These are phyloP conservation scores for Norana najaformis DNA, from an alignment of 2,888 invertebrate genomes.

Conservation along the genomic window DNA sequence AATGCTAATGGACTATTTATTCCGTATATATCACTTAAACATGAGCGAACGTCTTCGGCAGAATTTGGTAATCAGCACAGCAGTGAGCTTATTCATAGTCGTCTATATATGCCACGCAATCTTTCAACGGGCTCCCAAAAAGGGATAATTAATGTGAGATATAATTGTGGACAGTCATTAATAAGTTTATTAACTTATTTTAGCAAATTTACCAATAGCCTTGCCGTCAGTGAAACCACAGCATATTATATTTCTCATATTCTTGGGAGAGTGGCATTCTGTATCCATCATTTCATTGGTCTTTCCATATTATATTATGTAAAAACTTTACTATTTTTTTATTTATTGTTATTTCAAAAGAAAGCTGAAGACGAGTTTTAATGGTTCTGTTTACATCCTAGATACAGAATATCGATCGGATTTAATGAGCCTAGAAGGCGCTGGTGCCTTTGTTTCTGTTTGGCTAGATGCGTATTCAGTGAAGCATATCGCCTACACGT, in stretches of 20 bases:
- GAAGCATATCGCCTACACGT: constrained; percentile 59
- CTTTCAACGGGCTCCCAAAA: too few relatives aligned
- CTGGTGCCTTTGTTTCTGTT: background rate
- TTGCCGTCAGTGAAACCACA: background rate
- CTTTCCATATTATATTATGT: background rate
- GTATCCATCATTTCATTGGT: background rate
- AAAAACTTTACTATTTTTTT: background rate
- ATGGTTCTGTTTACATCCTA: background rate
- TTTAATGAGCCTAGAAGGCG: background rate
- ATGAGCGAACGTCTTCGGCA: background rate
- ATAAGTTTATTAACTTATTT: background rate
- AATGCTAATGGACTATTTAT: too few relatives aligned
- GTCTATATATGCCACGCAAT: too few relatives aligned
- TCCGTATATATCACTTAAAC: too few relatives aligned
- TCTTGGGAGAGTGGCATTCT: background rate
- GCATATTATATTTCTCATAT: background rate
- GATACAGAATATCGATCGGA: background rate
- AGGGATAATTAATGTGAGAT: too few relatives aligned
- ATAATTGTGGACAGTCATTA: background rate
- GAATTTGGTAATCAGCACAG: background rate
- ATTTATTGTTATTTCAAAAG: background rate
- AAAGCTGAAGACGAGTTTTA: background rate
- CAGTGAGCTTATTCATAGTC: background rate
- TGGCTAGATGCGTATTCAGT: constrained; percentile 57
- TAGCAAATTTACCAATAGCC: background rate